A percentile compares a stretch with the other conserved stretches of the same genome.
phyloP scores from a whole-genome alignment of 2,113 vertebrate species.

The Malaclemys terrapin region DNA sequence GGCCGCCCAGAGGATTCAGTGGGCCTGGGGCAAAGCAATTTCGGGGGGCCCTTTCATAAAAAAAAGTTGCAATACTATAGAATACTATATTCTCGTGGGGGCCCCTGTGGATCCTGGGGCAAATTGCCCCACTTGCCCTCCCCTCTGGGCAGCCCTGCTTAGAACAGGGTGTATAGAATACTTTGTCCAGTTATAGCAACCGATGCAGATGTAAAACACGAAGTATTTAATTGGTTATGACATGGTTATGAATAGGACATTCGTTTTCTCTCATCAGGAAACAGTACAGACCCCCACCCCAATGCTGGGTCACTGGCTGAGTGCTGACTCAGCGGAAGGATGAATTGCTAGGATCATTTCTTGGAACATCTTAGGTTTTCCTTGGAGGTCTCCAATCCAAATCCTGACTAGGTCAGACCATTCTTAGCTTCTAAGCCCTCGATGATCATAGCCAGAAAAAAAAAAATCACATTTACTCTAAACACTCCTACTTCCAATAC shows the following conservation, averaged over 20 bases:
- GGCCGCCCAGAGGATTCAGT: too few relatives aligned
- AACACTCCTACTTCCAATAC: not conserved
- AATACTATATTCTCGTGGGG: too few relatives aligned
- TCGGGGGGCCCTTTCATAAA: too few relatives aligned
- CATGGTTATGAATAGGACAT: not conserved
- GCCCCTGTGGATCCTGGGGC: too few relatives aligned
- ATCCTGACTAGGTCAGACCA: not conserved
- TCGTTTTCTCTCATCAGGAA: not conserved
- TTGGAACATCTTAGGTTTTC: not conserved
- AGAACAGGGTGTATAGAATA: not conserved
- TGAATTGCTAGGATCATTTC: not conserved
- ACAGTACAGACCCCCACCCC: not conserved
- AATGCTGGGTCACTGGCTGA: not conserved
- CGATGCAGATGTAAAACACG: not conserved
- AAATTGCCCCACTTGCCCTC: too few relatives aligned
- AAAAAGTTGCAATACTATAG: too few relatives aligned
- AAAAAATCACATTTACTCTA: not conserved
- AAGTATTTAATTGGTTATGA: slow-evolving; percentile 22
- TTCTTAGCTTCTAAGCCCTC: not conserved
- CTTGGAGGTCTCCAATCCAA: not conserved
- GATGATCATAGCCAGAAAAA: not conserved
- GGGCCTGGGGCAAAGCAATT: too few relatives aligned
- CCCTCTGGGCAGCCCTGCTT: not conserved
- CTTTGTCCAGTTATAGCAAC: not conserved
- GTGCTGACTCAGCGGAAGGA: not conserved